These are phyloP conservation scores for Stomatorhinus walkeri DNA, from an alignment of 2,797 vertebrate genomes.

Conservation along the genomic window DNA sequence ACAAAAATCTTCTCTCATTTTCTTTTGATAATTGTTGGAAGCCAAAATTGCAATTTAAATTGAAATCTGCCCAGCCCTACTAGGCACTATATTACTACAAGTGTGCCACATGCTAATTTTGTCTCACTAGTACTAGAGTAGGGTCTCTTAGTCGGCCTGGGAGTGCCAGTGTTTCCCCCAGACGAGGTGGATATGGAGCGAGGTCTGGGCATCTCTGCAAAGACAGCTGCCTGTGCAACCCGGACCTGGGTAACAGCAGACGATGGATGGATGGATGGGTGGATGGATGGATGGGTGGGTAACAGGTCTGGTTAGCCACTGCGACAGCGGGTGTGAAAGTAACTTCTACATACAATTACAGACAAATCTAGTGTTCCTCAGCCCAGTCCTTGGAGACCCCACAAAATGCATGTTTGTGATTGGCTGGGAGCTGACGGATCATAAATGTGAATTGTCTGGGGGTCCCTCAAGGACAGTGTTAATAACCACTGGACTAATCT, in stretches of 20 bases:
- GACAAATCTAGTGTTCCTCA: neutral
- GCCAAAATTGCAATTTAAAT: neutral
- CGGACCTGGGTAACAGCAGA: neutral
- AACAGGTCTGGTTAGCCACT: neutral
- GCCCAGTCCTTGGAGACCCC: neutral
- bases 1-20: neutral
- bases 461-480: neutral
- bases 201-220: neutral
- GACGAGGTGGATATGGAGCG: neutral
- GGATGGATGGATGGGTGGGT: neutral
- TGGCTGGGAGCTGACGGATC: neutral
- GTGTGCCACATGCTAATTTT: neutral
- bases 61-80: neutral
- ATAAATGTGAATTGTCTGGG: neutral
- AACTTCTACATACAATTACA: neutral
- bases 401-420: neutral
- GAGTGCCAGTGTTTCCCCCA: neutral
- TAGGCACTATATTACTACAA: neutral
- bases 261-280: neutral
- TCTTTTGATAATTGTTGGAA: neutral
- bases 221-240: neutral
- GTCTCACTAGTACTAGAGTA: neutral
- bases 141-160: neutral
- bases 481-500: neutral
- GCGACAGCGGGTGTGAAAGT: neutral